Evolutionary conservation across 2,797 vertebrate species (phyloP).

Genomic region (Protonibea diacanthus): DNA sequence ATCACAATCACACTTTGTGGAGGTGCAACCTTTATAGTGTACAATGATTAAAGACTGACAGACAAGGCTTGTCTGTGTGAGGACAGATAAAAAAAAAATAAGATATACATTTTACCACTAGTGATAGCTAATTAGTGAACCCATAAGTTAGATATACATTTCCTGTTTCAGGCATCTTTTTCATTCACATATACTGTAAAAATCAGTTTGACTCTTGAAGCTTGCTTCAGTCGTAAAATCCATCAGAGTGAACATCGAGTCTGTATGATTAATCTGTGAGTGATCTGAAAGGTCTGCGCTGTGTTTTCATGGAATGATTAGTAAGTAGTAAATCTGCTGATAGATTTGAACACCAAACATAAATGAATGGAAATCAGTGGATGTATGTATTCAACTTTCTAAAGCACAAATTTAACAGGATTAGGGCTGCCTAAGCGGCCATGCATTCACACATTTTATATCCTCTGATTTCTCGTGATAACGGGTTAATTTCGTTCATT

Average conservation of each 20-base stretch:
- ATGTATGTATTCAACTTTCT: no score
- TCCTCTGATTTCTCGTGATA: no score
- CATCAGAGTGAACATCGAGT: neutral
- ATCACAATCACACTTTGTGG: neutral
- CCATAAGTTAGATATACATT: neutral
- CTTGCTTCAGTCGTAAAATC: neutral
- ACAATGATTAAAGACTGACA: neutral
- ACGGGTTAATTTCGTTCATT: no score
- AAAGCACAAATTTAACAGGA: no score
- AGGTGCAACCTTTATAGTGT: conserved; percentile 15
- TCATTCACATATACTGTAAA: neutral
- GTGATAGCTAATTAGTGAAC: no score
- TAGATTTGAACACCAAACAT: neutral
- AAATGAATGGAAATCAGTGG: neutral
- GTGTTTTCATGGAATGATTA: neutral
- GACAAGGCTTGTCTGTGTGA: neutral
- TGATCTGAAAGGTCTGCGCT: neutral
- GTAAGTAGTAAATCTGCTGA: neutral
- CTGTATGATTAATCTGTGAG: neutral
- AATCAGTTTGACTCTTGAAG: neutral
- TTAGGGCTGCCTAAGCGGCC: no score
- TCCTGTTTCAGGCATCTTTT: neutral
- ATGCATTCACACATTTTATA: no score
- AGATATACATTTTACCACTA: neutral
- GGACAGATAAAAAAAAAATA: neutral